Conservation (phyloP, 2,113 vertebrate species). For the Hemibagrus wyckioides region DNA sequence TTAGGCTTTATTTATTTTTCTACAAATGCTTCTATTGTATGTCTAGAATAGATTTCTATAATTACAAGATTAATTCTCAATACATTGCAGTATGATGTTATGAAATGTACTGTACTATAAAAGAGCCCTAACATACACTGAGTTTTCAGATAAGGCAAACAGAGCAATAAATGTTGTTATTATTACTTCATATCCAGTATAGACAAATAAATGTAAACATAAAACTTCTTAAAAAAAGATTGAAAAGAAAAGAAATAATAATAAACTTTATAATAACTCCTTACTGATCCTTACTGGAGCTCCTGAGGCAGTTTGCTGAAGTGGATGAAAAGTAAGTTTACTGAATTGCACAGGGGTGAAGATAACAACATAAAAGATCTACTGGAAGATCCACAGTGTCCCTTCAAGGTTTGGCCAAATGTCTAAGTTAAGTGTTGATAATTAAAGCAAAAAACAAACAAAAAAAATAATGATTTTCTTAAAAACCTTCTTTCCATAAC, state of each 20-base stretch:
- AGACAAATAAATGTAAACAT: constrained; percentile 49
- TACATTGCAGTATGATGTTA: constrained; percentile 45
- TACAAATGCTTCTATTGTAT: constrained; percentile 27
- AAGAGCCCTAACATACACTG: constrained; percentile 22
- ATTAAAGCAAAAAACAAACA: not conserved
- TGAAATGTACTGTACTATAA: constrained; percentile 41
- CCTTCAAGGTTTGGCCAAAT: too few species aligned
- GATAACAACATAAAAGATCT: not conserved
- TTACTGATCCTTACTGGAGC: not conserved
- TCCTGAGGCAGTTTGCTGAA: not conserved
- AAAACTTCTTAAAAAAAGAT: not conserved
- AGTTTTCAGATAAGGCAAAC: constrained; percentile 32
- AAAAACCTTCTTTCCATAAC: not conserved
- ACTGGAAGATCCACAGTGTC: not conserved
- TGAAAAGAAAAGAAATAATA: not conserved
- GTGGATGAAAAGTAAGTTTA: constrained; percentile 6
- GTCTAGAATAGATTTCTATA: constrained; percentile 20
- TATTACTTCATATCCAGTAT: constrained; percentile 39
- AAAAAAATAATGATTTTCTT: not conserved
- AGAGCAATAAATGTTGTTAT: constrained; percentile 17
- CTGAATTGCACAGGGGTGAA: not conserved
- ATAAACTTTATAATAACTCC: constrained; percentile 1
- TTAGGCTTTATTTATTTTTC: constrained; percentile 43
- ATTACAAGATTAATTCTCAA: constrained; percentile 34
- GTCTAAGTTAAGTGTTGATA: too few species aligned